Conservation (phyloP, 2,888 invertebrate species). For the Cantharis rufa region DNA sequence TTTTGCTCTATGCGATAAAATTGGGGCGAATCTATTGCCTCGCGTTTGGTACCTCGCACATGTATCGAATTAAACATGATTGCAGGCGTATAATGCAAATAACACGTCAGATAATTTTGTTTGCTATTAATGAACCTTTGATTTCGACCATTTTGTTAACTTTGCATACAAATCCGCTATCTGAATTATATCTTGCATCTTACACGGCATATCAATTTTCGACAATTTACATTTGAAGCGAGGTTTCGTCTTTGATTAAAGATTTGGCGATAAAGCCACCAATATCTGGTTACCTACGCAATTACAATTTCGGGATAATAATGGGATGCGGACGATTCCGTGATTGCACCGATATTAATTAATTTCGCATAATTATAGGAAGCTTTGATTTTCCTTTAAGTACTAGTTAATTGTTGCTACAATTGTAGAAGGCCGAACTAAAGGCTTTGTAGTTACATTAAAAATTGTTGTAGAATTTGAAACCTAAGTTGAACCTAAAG, state of each 20-base stretch:
- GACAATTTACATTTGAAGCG: conserved; percentile 3
- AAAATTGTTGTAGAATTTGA: no score
- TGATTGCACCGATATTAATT: conserved; percentile 18
- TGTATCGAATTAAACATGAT: not conserved
- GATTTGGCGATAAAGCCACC: conserved; percentile 9
- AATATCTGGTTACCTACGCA: conserved; percentile 12
- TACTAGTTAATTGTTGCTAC: not conserved
- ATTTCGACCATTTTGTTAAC: conserved; percentile 1
- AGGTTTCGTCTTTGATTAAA: conserved; percentile 9
- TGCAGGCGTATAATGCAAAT: not conserved
- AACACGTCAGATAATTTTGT: not conserved
- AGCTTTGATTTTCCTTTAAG: not conserved
- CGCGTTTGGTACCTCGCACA: not conserved
- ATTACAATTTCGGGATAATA: conserved; percentile 17
- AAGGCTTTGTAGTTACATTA: not conserved
- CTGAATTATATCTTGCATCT: conserved; percentile 3
- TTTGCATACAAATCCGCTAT: not conserved
- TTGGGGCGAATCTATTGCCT: not conserved
- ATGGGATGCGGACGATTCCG: conserved; percentile 10
- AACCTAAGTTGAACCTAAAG: no score
- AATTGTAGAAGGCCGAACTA: not conserved
- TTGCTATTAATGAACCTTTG: not conserved
- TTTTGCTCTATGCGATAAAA: not conserved
- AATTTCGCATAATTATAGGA: conserved; percentile 15
- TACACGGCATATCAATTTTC: conserved; percentile 2